A percentile compares a stretch with the other conserved stretches of the same genome.
phyloP scores from a whole-genome alignment of 2,888 invertebrate genomes.

The Trimorus sp. region DNA sequence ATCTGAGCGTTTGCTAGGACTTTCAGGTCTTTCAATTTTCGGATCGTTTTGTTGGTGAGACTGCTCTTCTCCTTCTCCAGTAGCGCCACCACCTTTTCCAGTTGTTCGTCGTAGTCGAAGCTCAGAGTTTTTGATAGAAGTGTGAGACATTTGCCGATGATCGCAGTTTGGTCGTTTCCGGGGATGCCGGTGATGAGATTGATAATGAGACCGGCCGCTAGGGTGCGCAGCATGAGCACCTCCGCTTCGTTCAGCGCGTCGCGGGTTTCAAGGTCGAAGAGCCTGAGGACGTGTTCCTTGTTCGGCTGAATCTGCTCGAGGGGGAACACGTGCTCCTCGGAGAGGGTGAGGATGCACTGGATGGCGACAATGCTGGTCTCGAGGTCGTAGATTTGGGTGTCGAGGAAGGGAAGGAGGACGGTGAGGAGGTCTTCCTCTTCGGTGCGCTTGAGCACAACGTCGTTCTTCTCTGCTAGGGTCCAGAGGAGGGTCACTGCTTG shows the following conservation, averaged over 20 bases:
- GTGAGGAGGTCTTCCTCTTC: constrained; percentile 85
- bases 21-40: constrained; percentile 82
- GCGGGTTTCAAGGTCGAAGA: constrained; percentile 77
- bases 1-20: constrained; percentile 86
- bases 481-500: constrained; percentile 87
- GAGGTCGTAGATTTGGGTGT: constrained; percentile 83
- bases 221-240: constrained; percentile 83
- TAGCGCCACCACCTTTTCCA: constrained; percentile 82
- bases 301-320: constrained; percentile 83
- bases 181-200: constrained; percentile 81
- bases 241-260: constrained; percentile 82
- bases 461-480: constrained; percentile 87
- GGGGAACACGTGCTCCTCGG: constrained; percentile 87
- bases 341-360: constrained; percentile 87
- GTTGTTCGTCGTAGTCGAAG: constrained; percentile 83
- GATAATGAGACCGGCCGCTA: constrained; percentile 84
- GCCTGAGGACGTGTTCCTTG: constrained; percentile 76
- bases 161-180: constrained; percentile 62
- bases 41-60: constrained; percentile 81
- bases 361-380: constrained; percentile 84
- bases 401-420: constrained; percentile 84
- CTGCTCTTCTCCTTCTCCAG: constrained; percentile 82
- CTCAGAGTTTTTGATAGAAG: constrained; percentile 83
- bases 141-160: constrained; percentile 82
- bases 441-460: constrained; percentile 85